phyloP scores from a whole-genome alignment of 92 coral and sea anemone species.

The Palythoa grandiflora region DNA sequence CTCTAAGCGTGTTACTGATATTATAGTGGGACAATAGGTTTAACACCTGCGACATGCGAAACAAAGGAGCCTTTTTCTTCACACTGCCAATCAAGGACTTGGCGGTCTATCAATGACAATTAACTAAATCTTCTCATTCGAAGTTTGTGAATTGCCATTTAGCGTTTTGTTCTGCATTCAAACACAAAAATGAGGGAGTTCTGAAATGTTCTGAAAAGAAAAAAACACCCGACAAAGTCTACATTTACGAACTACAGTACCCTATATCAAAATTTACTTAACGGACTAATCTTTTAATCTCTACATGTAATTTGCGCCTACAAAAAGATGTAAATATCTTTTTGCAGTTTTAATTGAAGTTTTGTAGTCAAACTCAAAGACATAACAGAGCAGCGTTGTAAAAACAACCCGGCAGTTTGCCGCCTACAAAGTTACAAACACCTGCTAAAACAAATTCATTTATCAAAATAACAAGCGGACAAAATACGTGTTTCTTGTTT shows the following conservation, averaged over 20 bases:
- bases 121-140: background rate
- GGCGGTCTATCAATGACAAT: background rate
- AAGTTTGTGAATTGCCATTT: background rate
- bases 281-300: background rate
- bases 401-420: too few relatives aligned
- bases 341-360: background rate
- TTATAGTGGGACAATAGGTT: background rate
- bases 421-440: too few relatives aligned
- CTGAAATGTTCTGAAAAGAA: background rate
- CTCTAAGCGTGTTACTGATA: background rate
- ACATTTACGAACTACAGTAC: background rate
- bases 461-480: too few relatives aligned
- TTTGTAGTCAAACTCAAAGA: background rate
- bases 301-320: background rate
- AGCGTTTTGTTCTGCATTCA: background rate
- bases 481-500: too few relatives aligned
- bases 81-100: background rate
- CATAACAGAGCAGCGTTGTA: background rate
- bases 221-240: background rate
- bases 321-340: background rate
- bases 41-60: background rate
- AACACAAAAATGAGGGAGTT: conserved; percentile 24
- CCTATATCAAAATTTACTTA: background rate
- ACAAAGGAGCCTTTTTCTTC: background rate
- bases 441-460: too few relatives aligned